Evolutionary conservation across 2,888 invertebrate genomes (phyloP), one percentile per base, ranked within the genome.

Genomic region (Limnephilus lunatus): DNA sequence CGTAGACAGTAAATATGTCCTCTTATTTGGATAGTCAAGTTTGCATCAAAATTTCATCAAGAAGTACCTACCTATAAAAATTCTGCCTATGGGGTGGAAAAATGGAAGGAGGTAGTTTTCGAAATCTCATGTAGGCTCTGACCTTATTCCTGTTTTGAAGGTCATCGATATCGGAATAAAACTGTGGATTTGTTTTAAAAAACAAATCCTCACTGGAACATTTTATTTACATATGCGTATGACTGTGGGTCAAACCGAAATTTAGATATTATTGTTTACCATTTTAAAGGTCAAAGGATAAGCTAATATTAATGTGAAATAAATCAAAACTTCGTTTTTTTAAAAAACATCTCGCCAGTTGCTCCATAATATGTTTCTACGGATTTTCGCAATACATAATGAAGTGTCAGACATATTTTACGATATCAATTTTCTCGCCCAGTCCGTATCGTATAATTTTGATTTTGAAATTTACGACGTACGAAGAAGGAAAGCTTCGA

Each of bases 381-480:
- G 4, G 3, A 82, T 0, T 31, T 82, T 19, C 82, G 31, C 12
- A 82, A 30, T 82, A 31, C 1, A 0, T 31, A 32, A 68, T 4
- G 32, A 82, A 85, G n/a, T 85, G 44, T 85, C 25, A 15, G 25
- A n/a, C 9, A 31, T 88, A 89, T 89, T 80, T 68, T 80, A 80
- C 83, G 19, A 32, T 39, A 81, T 39, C 85, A 91, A 81, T 91
- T 86, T 86, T 31, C 86, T 85, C 31, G 82, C 25, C 80, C 86
- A 80, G 86, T 68, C 39, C 87, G 44, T 91, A n/a, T 85, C 31
- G 80, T 44, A 81, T 81, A 81, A 90, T 90, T 90, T 81, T 35
- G 15, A 85, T 85, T 48, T 90, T 81, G 80, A 92, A 91, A 91
- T 93, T 92, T 93, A 92, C 91, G 82, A 89, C 68, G 90, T 81